A percentile compares a stretch with the other conserved stretches of the same genome.
These are phyloP conservation scores for Macrosoma leucophasiata DNA, from an alignment of 2,888 invertebrate genomes.

Conservation along the genomic window DNA sequence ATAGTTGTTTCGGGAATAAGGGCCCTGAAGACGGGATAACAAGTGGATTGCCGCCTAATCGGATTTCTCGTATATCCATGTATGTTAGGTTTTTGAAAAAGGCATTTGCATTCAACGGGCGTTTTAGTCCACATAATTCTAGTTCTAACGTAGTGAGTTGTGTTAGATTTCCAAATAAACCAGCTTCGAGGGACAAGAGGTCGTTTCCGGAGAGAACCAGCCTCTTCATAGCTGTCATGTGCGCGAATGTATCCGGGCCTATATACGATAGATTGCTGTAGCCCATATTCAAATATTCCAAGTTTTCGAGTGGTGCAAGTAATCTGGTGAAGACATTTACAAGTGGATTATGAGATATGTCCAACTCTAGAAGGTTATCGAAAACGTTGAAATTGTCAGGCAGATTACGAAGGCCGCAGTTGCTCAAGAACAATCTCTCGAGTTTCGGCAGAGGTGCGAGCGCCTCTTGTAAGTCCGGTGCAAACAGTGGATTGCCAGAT, in stretches of 20 bases:
- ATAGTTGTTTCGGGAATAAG: conserved; percentile 79
- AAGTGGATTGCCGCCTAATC: conserved; percentile 80
- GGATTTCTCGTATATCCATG: conserved; percentile 79
- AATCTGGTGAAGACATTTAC: conserved; percentile 80
- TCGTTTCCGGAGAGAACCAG: conserved; percentile 82
- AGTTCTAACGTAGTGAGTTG: conserved; percentile 80
- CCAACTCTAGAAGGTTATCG: conserved; percentile 79
- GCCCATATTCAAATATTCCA: conserved; percentile 83
- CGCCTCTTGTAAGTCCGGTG: conserved; percentile 79
- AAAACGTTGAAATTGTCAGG: conserved; percentile 81
- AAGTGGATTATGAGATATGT: conserved; percentile 82
- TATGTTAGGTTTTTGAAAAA: conserved; percentile 80
- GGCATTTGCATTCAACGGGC: conserved; percentile 78
- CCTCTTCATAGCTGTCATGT: conserved; percentile 80
- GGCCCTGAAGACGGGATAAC: conserved; percentile 75
- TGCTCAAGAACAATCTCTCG: conserved; percentile 79
- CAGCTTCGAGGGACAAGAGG: conserved; percentile 78
- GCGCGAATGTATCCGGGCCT: conserved; percentile 79
- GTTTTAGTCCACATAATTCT: conserved; percentile 80
- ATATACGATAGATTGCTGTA: conserved; percentile 81
- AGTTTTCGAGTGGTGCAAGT: conserved; percentile 77
- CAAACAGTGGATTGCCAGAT: conserved; percentile 81
- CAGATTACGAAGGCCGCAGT: conserved; percentile 78
- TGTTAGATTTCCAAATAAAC: conserved; percentile 80
- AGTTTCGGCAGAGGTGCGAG: conserved; percentile 79